Evolutionary conservation across 1,140 invertebrate species (phyloP), one percentile per base, ranked within the genome.

Genomic region (Scaptomyza hsui): DNA sequence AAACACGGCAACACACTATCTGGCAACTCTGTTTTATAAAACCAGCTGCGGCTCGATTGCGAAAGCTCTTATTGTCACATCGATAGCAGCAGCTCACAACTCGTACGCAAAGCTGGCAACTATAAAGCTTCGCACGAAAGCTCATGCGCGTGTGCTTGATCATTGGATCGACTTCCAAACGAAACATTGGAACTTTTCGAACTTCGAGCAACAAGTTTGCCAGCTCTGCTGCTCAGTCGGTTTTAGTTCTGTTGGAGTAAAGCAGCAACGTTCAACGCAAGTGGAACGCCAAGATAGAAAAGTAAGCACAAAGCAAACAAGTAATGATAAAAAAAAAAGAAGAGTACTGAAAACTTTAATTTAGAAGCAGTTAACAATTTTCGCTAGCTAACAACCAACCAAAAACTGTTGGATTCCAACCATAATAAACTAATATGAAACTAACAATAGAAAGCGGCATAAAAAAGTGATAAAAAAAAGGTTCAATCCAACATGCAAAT

Each of bases 211-310:
- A 52, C 60, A 68, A 74, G 41, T 76, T 81, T 65, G 49, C 62
- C 61, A 16, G 32, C 72, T 26, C 57, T 59, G 67, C 65, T 63
- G 78, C 78, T 82, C 77, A 85, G 68, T 85, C 81, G 81, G 80
- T 86, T 80, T 86, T 74, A 57, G 76, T 78, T 85, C 78, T 75
- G 78, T 85, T 82, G 72, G 80, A 85, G 72, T 76, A 45, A 63
- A 83, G 73, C 73, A 86, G 80, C 80, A 83, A 73, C 81, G 80
- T 86, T 85, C 80, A 37, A 37, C 32, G 76, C 80, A 75, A 83
- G 79, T 56, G 73, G 73, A 85, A 83, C 72, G 80, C 52, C 75
- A 60, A 85, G 68, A 79, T 73, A 83, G 72, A 85, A 70, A 83
- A 78, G 79, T 83, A 83, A 85, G 79, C 73, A 51, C 52, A 67